Conservation (phyloP, 37 sponge, comb jelly and placozoan genomes). For the Petrosia ficiformis region DNA sequence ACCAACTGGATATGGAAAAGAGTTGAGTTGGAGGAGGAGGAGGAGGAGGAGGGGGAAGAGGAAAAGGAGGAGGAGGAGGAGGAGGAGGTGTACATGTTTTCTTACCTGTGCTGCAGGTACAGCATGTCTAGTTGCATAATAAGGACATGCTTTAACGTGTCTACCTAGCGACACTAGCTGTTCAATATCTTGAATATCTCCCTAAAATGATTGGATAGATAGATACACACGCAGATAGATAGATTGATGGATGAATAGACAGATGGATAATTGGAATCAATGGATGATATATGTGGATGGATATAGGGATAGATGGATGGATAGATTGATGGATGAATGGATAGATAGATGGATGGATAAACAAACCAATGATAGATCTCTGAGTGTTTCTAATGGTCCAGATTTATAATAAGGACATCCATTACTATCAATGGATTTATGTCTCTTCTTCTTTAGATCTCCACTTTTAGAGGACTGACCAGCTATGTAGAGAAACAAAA, state of each 20-base stretch:
- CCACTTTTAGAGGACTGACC: not conserved
- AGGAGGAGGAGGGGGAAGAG: too few species aligned
- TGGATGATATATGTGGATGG: too few species aligned
- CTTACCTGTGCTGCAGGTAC: slow-evolving; percentile 83
- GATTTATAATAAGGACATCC: slow-evolving; percentile 72
- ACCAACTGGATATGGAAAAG: slow-evolving; percentile 54
- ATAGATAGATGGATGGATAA: not conserved
- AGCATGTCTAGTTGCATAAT: slow-evolving; percentile 83
- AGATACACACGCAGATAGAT: not conserved
- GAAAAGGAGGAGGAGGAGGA: too few species aligned
- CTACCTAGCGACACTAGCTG: slow-evolving; percentile 71
- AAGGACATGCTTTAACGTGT: slow-evolving; percentile 85
- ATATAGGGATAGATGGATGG: not conserved
- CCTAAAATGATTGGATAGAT: slow-evolving; percentile 18
- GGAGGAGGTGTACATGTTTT: too few species aligned
- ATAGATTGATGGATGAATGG: not conserved
- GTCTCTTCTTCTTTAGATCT: slow-evolving; percentile 21
- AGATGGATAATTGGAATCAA: too few species aligned
- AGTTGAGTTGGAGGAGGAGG: too few species aligned
- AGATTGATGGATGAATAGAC: too few species aligned
- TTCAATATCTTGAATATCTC: slow-evolving; percentile 93
- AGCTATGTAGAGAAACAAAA: not conserved
- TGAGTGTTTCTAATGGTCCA: slow-evolving; percentile 45
- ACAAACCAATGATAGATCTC: slow-evolving; percentile 61
- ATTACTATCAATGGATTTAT: slow-evolving; percentile 1